Percentiles rank a stretch among this genome's conserved stretches.
Evolutionary conservation across 2,888 invertebrate genomes (phyloP).

Genomic region (Malacosoma neustria): DNA sequence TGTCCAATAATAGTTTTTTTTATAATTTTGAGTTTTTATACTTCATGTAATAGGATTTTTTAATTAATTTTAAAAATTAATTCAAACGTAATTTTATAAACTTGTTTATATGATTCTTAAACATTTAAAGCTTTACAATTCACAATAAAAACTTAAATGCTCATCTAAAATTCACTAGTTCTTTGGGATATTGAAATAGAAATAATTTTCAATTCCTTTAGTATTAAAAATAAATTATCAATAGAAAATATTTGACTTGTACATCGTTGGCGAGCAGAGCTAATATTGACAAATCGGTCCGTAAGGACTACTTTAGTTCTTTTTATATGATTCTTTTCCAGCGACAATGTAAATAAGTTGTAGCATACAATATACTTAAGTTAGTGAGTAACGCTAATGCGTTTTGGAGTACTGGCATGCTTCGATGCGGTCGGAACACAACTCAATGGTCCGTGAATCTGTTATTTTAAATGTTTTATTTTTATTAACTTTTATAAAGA

Average conservation of each 20-base stretch:
- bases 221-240: slow-evolving; percentile 25
- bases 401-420: slow-evolving; percentile 43
- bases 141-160: too few relatives aligned
- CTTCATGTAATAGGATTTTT: too few relatives aligned
- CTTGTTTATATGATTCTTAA: too few relatives aligned
- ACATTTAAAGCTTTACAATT: too few relatives aligned
- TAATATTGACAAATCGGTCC: slow-evolving; percentile 35
- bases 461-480: slow-evolving; percentile 14
- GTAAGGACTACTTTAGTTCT: slow-evolving; percentile 16
- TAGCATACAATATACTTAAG: slow-evolving; percentile 29
- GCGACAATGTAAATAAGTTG: slow-evolving; percentile 24
- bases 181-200: too few relatives aligned
- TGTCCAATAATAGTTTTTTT: too few relatives aligned
- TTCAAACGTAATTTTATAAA: too few relatives aligned
- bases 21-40: too few relatives aligned
- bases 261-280: slow-evolving; percentile 36
- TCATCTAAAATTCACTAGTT: too few relatives aligned
- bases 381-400: slow-evolving; percentile 46
- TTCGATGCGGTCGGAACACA: slow-evolving; percentile 31
- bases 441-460: slow-evolving; percentile 34
- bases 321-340: slow-evolving; percentile 18
- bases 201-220: neutral
- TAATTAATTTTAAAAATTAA: too few relatives aligned
- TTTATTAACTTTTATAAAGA: neutral
- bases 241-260: slow-evolving; percentile 31